A percentile compares a stretch with the other conserved stretches of the same genome.
phyloP scores from a whole-genome alignment of 2,888 invertebrate species.

The Ptychoptera albimana region DNA sequence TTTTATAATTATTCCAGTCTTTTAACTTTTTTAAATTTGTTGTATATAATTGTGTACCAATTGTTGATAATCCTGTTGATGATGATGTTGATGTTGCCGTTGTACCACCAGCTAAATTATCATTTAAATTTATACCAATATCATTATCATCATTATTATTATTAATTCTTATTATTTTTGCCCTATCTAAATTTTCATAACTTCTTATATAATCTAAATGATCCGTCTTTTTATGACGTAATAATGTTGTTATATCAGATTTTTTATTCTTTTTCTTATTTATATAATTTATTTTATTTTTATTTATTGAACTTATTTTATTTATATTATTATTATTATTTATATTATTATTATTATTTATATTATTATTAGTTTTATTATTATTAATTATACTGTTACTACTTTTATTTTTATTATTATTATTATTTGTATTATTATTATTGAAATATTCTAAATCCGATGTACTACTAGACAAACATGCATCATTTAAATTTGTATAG shows the following conservation, averaged over 20 bases:
- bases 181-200: conserved; percentile 13
- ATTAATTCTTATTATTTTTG: conserved; percentile 13
- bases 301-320: conserved; percentile 1
- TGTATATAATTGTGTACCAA: no score
- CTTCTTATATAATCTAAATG: conserved; percentile 13
- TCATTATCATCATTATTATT: conserved; percentile 9
- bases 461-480: conserved; percentile 13
- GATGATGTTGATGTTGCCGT: background rate
- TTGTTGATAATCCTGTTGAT: background rate
- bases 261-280: conserved; percentile 9
- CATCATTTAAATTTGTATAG: conserved; percentile 15
- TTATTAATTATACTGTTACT: no score
- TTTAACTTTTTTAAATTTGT: background rate
- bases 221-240: conserved; percentile 8
- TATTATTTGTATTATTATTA: conserved; percentile 4
- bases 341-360: background rate
- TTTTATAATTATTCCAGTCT: background rate
- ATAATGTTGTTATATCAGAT: conserved; percentile 12
- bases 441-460: conserved; percentile 12
- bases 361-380: no score
- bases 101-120: background rate
- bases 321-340: background rate
- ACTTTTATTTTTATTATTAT: background rate
- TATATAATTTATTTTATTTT: conserved; percentile 3
- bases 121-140: background rate